Base-by-base conservation (phyloP, 2,113 vertebrate species). In the Percina caprodes region DNA sequence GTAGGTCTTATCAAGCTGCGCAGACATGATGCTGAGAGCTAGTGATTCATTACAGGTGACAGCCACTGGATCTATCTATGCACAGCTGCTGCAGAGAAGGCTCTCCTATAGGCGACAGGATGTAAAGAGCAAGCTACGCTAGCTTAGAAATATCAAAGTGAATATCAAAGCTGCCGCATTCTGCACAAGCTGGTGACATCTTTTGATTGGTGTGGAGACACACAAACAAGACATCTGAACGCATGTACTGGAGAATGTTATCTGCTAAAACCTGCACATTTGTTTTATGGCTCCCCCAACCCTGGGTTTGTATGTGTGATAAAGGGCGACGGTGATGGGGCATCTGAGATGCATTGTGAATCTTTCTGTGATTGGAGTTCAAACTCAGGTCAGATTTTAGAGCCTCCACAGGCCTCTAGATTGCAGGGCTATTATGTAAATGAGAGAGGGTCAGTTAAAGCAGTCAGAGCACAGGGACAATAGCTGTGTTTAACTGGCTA, bases 11-110 rank as follows among this genome's bases (percentile, higher is more conserved):
- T 95, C 93, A 66, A 79, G 88, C 82, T 4, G 80, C 59, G 55
- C 93, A 95, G 92, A 91, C 87, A 82, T 84, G 85, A 90, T 54
- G 83, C 80, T 69, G 84, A 77, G 89, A 77, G 88, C 83, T 13
- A n/a, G 86, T 90, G 83, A 94, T 95, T 92, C 92, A 94, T 94
- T 92, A 91, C 84, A 85, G 87, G 83, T 93, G 92, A 94, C 93
- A 94, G 84, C 72, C 49, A 4, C 70, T 23, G 80, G 85, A 87
- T 87, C 82, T 79, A 80, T 84, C 84, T 76, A 21, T 62, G 76
- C 78, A 60, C 72, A 24, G 74, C 79, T 42, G 8, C 75, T 62
- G 89, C 74, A 62, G 82, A 73, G 84, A 14, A 65, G 33, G 30
- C 63, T 74, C 55, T 72, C 69, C 69, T 58, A 49, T 5, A 54